A percentile compares a stretch with the other conserved stretches of the same genome.
These are phyloP conservation scores for Hippocampus mohnikei DNA, from an alignment of 2,113 vertebrate species.

Conservation along the genomic window DNA sequence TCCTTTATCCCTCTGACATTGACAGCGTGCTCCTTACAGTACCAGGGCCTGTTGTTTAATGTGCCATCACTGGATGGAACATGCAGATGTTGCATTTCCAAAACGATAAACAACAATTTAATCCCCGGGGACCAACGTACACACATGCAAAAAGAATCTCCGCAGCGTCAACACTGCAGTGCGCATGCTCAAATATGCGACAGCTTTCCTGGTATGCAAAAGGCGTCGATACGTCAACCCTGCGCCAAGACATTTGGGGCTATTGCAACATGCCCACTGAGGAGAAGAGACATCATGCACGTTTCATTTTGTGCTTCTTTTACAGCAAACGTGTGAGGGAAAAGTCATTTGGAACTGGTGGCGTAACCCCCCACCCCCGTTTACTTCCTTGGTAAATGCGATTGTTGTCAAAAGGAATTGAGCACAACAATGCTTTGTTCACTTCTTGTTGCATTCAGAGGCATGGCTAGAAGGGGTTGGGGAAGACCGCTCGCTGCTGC, in stretches of 20 bases:
- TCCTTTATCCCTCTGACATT: slow-evolving; percentile 46
- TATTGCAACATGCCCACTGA: slow-evolving; percentile 26
- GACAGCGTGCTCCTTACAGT: slow-evolving; percentile 57
- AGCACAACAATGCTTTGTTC: slow-evolving; percentile 78
- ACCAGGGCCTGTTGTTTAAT: slow-evolving; percentile 46
- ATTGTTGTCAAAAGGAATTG: slow-evolving; percentile 95
- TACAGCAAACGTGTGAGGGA: slow-evolving; percentile 48
- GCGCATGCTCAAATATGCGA: slow-evolving; percentile 13
- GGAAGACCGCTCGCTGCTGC: slow-evolving; percentile 74
- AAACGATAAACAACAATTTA: slow-evolving; percentile 55
- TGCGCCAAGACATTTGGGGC: slow-evolving; percentile 43
- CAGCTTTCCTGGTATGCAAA: slow-evolving; percentile 42
- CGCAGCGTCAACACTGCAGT: slow-evolving; percentile 13
- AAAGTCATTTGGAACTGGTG: slow-evolving; percentile 81
- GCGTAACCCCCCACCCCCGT: slow-evolving; percentile 68
- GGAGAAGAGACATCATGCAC: slow-evolving; percentile 7
- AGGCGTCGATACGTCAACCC: slow-evolving; percentile 48
- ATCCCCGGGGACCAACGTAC: slow-evolving; percentile 26
- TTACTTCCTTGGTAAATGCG: slow-evolving; percentile 77
- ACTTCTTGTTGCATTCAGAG: slow-evolving; percentile 87
- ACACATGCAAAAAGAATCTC: slow-evolving; percentile 20
- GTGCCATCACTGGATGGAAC: slow-evolving; percentile 53
- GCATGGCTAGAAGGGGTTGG: slow-evolving; percentile 78
- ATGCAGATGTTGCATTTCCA: slow-evolving; percentile 61
- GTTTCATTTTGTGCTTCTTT: slow-evolving; percentile 15